Percentiles rank a stretch among this genome's conserved stretches.
Evolutionary conservation across 2,113 vertebrate species (phyloP).

Genomic region (Thunnus thynnus): DNA sequence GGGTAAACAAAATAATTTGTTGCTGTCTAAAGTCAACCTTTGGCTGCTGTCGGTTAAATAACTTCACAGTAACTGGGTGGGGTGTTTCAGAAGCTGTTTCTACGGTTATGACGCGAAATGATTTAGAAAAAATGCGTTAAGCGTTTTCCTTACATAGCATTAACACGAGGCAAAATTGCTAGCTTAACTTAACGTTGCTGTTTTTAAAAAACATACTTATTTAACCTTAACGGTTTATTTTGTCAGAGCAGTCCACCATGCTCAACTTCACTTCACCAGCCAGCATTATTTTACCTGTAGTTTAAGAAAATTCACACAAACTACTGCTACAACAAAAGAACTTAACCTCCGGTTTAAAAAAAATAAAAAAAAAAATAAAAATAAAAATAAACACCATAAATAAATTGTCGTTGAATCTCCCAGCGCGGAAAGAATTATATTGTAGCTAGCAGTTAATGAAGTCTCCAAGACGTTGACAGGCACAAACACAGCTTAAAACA

Average conservation of each 20-base stretch:
- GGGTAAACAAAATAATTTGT: not conserved
- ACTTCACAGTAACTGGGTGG: conserved; percentile 38
- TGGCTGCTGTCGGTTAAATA: not conserved
- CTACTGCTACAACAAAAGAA: not conserved
- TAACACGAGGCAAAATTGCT: too few species aligned
- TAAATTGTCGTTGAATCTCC: not conserved
- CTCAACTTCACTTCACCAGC: not conserved
- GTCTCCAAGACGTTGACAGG: conserved; percentile 17
- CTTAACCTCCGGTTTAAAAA: too few species aligned
- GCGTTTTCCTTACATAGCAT: not conserved
- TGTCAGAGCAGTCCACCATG: not conserved
- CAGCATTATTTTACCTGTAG: not conserved
- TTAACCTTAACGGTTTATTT: not conserved
- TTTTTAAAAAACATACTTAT: too few species aligned
- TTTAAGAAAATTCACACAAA: not conserved
- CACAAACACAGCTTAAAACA: conserved; percentile 16
- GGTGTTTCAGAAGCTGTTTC: not conserved
- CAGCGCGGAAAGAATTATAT: not conserved
- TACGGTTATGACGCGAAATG: not conserved
- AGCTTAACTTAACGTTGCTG: too few species aligned
- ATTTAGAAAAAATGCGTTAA: not conserved
- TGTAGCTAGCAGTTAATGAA: conserved; percentile 29
- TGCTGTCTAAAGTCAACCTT: not conserved
- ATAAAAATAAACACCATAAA: not conserved
- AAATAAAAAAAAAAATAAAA: not conserved